A percentile compares a stretch with the other conserved stretches of the same genome.
phyloP scores from a whole-genome alignment of 2,113 vertebrate species.

The Otis tarda region DNA sequence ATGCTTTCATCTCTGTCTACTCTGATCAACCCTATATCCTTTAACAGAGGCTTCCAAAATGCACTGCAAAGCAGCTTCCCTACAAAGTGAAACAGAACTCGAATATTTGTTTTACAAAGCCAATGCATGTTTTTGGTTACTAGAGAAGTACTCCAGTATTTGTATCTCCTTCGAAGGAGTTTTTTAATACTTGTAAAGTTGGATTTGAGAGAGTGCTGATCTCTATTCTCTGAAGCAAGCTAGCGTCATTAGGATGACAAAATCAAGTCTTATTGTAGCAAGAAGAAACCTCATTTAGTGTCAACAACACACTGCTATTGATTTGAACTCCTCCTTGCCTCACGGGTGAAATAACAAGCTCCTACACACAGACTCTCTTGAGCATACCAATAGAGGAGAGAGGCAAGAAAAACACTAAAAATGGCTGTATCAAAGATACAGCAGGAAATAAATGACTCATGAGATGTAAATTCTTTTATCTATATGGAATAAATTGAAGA shows the following conservation, averaged over 20 bases:
- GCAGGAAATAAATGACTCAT: slow-evolving; percentile 67
- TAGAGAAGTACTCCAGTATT: no score
- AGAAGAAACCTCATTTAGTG: slow-evolving; percentile 52
- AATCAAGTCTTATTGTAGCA: slow-evolving; percentile 66
- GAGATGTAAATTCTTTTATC: slow-evolving; percentile 69
- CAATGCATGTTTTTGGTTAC: not conserved
- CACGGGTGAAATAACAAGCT: slow-evolving; percentile 60
- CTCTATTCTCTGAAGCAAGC: slow-evolving; percentile 43
- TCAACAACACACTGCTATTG: slow-evolving; percentile 58
- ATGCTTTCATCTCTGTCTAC: not conserved
- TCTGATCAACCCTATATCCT: not conserved
- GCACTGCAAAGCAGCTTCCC: not conserved
- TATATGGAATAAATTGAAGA: slow-evolving; percentile 50
- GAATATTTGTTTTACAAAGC: slow-evolving; percentile 7
- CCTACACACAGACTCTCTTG: slow-evolving; percentile 32
- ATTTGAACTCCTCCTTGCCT: slow-evolving; percentile 62
- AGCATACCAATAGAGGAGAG: slow-evolving; percentile 48
- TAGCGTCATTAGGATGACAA: slow-evolving; percentile 59
- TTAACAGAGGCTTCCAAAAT: not conserved
- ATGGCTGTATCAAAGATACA: slow-evolving; percentile 68
- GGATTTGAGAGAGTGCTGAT: slow-evolving; percentile 28
- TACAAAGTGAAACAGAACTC: not conserved
- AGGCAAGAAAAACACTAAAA: slow-evolving; percentile 65
- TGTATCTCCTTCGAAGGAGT: not conserved
- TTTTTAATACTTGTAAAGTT: slow-evolving; percentile 12